phyloP scores from a whole-genome alignment of 2,888 invertebrate genomes.

The Sinodicranocentrus sp. region DNA sequence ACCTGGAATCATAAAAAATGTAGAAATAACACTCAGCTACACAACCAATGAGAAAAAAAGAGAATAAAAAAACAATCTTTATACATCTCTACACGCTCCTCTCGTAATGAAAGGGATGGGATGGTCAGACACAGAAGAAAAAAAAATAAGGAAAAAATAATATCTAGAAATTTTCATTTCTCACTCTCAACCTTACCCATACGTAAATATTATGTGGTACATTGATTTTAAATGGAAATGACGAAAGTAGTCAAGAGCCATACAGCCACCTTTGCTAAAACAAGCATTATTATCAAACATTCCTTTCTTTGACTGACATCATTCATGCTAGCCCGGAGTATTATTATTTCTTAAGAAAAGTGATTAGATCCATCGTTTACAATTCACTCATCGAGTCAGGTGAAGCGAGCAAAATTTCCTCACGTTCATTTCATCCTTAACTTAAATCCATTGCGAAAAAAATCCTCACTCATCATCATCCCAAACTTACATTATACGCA shows the following conservation, averaged over 20 bases:
- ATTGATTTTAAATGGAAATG: conserved; percentile 4
- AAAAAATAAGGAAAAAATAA: too few species aligned
- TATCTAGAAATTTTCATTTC: background rate
- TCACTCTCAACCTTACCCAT: background rate
- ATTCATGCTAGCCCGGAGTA: background rate
- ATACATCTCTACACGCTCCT: too few species aligned
- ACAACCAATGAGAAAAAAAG: too few species aligned
- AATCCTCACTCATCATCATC: too few species aligned
- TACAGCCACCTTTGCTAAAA: background rate
- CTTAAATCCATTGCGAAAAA: too few species aligned
- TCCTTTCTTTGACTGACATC: background rate
- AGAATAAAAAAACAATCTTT: too few species aligned
- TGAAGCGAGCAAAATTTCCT: background rate
- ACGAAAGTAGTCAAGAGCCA: background rate
- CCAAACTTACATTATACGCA: too few species aligned
- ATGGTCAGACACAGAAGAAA: too few species aligned
- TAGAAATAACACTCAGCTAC: background rate
- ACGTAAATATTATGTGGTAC: background rate
- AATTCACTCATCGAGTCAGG: background rate
- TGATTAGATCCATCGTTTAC: background rate
- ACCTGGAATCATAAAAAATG: conserved; percentile 30
- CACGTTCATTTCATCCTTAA: background rate
- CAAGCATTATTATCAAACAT: background rate
- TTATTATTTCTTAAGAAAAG: background rate
- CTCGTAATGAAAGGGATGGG: too few species aligned